Evolutionary conservation across 2,888 invertebrate genomes (phyloP).

Genomic region (Galeruca laticollis): DNA sequence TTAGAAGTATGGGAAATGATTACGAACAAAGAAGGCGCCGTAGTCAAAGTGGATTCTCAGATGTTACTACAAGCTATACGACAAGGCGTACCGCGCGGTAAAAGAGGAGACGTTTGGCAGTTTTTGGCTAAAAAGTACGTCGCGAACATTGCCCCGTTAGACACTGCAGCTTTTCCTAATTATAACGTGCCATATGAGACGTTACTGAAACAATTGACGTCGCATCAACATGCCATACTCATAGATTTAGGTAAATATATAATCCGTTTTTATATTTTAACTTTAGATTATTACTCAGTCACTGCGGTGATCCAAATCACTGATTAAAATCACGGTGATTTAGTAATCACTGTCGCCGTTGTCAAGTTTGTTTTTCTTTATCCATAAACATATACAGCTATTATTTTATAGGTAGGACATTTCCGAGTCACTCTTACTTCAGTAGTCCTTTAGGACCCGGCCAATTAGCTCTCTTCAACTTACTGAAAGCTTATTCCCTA

Average conservation of each 20-base stretch:
- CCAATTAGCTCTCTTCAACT: conserved; percentile 92
- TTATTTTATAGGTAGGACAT: conserved; percentile 76
- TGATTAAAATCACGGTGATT: no score
- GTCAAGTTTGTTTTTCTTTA: no score
- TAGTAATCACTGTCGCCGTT: no score
- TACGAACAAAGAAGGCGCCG: conserved; percentile 72
- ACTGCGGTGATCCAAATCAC: no score
- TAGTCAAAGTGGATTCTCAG: conserved; percentile 71
- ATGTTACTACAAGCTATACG: conserved; percentile 82
- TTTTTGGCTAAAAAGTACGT: conserved; percentile 88
- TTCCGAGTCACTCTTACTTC: conserved; percentile 95
- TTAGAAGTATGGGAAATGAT: conserved; percentile 82
- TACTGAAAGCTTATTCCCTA: conserved; percentile 95
- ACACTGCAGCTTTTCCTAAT: conserved; percentile 77
- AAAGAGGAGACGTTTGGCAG: conserved; percentile 92
- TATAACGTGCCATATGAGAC: conserved; percentile 84
- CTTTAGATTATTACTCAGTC: no score
- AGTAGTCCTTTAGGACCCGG: conserved; percentile 92
- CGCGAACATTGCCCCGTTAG: conserved; percentile 78
- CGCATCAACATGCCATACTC: conserved; percentile 96
- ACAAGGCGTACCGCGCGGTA: conserved; percentile 87
- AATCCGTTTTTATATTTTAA: conserved; percentile 7
- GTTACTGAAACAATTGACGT: conserved; percentile 87
- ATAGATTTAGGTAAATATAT: conserved; percentile 83
- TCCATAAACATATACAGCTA: no score